A percentile compares a stretch with the other conserved stretches of the same genome.
These are phyloP conservation scores for Operophtera brumata DNA, from an alignment of 2,888 invertebrate genomes.

Conservation along the genomic window DNA sequence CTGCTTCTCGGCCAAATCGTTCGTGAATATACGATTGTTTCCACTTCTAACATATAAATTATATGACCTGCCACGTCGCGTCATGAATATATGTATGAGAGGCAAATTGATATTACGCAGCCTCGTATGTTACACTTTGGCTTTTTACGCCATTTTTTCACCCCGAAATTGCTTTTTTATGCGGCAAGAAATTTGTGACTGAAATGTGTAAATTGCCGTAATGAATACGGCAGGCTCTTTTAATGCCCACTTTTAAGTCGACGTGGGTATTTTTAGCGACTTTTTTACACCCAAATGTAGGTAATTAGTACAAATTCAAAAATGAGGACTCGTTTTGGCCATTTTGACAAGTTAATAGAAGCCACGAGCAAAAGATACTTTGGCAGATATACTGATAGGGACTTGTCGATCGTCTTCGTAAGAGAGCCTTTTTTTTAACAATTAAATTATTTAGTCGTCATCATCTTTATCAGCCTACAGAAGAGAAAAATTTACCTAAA, in stretches of 20 bases:
- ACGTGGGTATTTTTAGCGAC: constrained; percentile 1
- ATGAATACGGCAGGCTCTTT: constrained; percentile 50
- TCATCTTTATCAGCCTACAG: too few relatives aligned
- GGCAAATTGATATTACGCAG: constrained; percentile 75
- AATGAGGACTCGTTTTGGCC: not conserved
- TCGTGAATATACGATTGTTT: constrained; percentile 74
- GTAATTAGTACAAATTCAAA: not conserved
- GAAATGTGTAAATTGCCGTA: constrained; percentile 68
- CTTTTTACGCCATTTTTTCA: constrained; percentile 58
- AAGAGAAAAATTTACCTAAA: too few relatives aligned
- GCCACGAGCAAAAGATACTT: too few relatives aligned
- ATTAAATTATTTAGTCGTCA: too few relatives aligned
- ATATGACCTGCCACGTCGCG: constrained; percentile 72
- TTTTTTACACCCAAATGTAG: not conserved
- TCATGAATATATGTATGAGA: constrained; percentile 78
- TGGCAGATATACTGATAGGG: too few relatives aligned
- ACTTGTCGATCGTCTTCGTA: too few relatives aligned
- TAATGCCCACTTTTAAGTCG: constrained; percentile 10
- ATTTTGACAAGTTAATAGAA: not conserved
- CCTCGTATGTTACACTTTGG: constrained; percentile 68
- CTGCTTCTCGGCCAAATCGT: constrained; percentile 63
- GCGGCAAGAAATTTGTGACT: constrained; percentile 66
- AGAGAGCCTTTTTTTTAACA: too few relatives aligned
- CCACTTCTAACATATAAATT: constrained; percentile 76
- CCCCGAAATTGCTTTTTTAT: constrained; percentile 73